phyloP scores from a whole-genome alignment of 2,888 invertebrate species.

The Drosophila pullipes region DNA sequence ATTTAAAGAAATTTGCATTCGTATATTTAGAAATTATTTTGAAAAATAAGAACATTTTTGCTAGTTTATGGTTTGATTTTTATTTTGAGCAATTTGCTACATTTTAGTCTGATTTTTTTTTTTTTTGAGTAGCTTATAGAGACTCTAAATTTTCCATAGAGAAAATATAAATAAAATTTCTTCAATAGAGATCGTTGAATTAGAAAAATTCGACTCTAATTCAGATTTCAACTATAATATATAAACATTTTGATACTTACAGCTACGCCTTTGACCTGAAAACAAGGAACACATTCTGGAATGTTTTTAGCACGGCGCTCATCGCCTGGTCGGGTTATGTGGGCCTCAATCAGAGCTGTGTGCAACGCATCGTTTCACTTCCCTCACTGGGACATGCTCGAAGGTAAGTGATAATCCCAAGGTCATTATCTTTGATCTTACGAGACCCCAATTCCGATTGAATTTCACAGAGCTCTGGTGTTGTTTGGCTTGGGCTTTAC shows the following conservation, averaged over 20 bases:
- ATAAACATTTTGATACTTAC: slow-evolving; percentile 27
- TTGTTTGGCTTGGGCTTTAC: slow-evolving; percentile 87
- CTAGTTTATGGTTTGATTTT: no score
- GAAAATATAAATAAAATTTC: background rate
- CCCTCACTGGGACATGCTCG: slow-evolving; percentile 87
- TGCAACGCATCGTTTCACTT: slow-evolving; percentile 89
- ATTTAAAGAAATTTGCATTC: no score
- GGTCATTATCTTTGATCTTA: background rate
- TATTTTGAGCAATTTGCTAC: no score
- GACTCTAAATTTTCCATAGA: background rate
- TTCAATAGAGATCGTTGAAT: background rate
- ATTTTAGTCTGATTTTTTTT: no score
- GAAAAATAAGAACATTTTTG: no score
- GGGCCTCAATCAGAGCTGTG: slow-evolving; percentile 90
- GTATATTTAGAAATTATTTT: no score
- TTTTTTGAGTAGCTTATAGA: no score
- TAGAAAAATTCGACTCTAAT: no score
- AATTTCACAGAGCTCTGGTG: slow-evolving; percentile 86
- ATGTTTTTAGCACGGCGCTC: slow-evolving; percentile 87
- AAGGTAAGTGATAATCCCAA: slow-evolving; percentile 77
- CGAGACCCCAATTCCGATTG: background rate
- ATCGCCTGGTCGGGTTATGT: slow-evolving; percentile 88
- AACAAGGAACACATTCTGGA: slow-evolving; percentile 89
- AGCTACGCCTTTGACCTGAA: slow-evolving; percentile 88
- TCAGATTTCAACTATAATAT: background rate